These are phyloP conservation scores for Trichopoda pennipes DNA, from an alignment of 2,888 invertebrate species.

Conservation along the genomic window DNA sequence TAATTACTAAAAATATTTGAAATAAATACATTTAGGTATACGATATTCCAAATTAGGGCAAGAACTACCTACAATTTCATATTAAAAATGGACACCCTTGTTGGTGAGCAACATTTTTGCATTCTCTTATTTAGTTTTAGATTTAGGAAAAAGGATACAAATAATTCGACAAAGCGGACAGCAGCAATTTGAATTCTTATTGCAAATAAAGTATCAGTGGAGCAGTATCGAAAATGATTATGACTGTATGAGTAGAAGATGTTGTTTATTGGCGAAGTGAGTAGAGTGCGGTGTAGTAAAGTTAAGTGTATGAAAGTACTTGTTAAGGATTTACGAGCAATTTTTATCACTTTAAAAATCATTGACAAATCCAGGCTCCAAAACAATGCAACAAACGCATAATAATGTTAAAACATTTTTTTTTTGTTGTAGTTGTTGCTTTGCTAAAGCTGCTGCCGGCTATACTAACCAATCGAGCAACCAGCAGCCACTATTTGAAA, in stretches of 20 bases:
- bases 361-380: conserved; percentile 80
- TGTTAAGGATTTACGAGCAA: conserved; percentile 81
- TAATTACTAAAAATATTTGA: too few relatives aligned
- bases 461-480: conserved; percentile 7
- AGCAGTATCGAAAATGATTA: conserved; percentile 36
- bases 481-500: not conserved
- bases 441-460: conserved; percentile 23
- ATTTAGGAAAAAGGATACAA: not conserved
- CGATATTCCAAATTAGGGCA: too few relatives aligned
- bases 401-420: conserved; percentile 57
- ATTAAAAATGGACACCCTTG: too few relatives aligned
- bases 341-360: conserved; percentile 81
- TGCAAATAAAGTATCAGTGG: conserved; percentile 41
- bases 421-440: conserved; percentile 23
- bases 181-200: conserved; percentile 18
- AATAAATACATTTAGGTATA: too few relatives aligned
- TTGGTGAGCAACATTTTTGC: too few relatives aligned
- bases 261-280: conserved; percentile 3
- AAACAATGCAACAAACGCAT: conserved; percentile 70
- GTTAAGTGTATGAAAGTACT: conserved; percentile 69
- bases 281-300: conserved; percentile 9
- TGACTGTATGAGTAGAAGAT: conserved; percentile 42
- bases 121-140: too few relatives aligned
- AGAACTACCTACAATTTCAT: too few relatives aligned
- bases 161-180: not conserved